A percentile compares a stretch with the other conserved stretches of the same genome.
Evolutionary conservation across 2,113 vertebrate genomes (phyloP).

Genomic region (Oreotrochilus melanogaster): DNA sequence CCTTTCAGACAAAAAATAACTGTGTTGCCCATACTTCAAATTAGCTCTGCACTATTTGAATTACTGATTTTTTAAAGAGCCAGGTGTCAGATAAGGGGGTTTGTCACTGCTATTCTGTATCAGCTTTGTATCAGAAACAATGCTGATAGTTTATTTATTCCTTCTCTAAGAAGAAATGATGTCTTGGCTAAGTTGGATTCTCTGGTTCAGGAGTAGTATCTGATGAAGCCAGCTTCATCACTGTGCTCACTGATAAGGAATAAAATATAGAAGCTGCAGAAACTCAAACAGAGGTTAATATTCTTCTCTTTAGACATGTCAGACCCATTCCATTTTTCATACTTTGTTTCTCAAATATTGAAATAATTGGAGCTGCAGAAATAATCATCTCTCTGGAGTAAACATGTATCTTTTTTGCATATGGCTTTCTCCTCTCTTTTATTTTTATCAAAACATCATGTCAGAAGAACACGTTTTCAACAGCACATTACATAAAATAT

Average conservation of each 20-base stretch:
- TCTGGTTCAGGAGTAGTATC: slow-evolving; percentile 80
- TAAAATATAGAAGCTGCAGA: slow-evolving; percentile 59
- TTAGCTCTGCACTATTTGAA: not conserved
- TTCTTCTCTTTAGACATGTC: not conserved
- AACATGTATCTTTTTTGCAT: not conserved
- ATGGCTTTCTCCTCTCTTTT: not conserved
- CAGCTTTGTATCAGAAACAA: not conserved
- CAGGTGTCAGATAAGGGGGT: not conserved
- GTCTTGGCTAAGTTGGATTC: slow-evolving; percentile 78
- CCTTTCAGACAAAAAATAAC: not conserved
- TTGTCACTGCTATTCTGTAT: not conserved
- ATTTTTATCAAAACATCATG: not conserved
- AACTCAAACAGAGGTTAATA: slow-evolving; percentile 76
- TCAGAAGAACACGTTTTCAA: not conserved
- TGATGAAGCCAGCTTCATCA: slow-evolving; percentile 79
- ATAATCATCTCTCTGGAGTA: slow-evolving; percentile 16
- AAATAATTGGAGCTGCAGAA: slow-evolving; percentile 42
- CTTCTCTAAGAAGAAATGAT: slow-evolving; percentile 74
- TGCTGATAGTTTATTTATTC: not conserved
- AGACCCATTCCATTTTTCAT: slow-evolving; percentile 12
- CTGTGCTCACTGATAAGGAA: slow-evolving; percentile 71
- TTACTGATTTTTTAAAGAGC: not conserved
- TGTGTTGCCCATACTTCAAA: accelerated
- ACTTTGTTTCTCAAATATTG: slow-evolving; percentile 25
- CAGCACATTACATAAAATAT: not conserved